Conservation (phyloP, 1,140 invertebrate species). For the Mactra quadrangularis region DNA sequence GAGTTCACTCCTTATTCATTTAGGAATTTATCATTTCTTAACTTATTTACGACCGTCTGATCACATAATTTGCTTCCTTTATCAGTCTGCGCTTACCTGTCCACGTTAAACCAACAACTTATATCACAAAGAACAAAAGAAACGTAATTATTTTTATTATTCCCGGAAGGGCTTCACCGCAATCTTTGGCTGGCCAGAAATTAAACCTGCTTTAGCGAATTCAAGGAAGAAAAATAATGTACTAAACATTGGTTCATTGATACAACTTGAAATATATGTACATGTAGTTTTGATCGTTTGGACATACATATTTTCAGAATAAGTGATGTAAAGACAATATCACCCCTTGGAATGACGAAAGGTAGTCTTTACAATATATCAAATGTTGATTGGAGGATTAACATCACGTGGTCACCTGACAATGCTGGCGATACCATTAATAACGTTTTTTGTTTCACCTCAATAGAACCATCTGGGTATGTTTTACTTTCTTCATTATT, state of each 20-base stretch:
- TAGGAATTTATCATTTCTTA: background rate
- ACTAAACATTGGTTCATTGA: too few relatives aligned
- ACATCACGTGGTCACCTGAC: background rate
- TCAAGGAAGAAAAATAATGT: too few relatives aligned
- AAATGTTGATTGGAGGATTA: conserved; percentile 7
- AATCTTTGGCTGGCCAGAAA: too few relatives aligned
- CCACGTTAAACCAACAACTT: too few relatives aligned
- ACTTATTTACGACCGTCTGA: background rate
- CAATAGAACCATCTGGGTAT: conserved; percentile 1
- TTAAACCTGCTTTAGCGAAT: too few relatives aligned
- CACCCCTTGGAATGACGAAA: conserved; percentile 20
- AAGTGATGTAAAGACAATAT: conserved; percentile 14
- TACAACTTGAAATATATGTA: too few relatives aligned
- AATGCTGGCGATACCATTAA: background rate
- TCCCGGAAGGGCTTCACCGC: too few relatives aligned
- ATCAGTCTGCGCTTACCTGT: background rate
- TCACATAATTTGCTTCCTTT: background rate
- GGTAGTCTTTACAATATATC: background rate
- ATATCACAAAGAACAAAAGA: too few relatives aligned
- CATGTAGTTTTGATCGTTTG: background rate
- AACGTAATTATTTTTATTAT: too few relatives aligned
- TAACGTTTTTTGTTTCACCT: conserved; percentile 7
- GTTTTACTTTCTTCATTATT: too few relatives aligned
- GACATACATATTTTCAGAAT: background rate
- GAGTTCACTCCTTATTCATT: background rate